These are phyloP conservation scores for Toxotes jaculatrix DNA, from an alignment of 2,113 vertebrate genomes.

Conservation along the genomic window DNA sequence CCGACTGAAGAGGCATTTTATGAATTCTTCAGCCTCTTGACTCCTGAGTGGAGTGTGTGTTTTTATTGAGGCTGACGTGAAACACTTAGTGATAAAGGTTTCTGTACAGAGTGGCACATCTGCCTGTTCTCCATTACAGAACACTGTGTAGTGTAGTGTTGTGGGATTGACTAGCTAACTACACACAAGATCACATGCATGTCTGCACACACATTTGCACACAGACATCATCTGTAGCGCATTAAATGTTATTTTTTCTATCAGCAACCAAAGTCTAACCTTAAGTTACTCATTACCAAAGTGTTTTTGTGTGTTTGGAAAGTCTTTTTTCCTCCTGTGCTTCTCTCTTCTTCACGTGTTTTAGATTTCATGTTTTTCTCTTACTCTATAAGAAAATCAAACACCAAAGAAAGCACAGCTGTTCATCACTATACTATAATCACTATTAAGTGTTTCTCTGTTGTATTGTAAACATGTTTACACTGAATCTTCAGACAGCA, in stretches of 20 bases:
- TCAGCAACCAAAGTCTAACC: conserved; percentile 46
- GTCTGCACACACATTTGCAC: not conserved
- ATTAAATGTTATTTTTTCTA: conserved; percentile 19
- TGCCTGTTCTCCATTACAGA: conserved; percentile 5
- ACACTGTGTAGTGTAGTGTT: conserved; percentile 24
- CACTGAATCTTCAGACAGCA: not conserved
- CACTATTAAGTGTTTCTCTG: not conserved
- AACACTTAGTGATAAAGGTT: conserved; percentile 19
- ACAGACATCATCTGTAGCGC: not conserved
- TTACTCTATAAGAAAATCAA: not conserved
- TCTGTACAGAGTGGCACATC: not conserved
- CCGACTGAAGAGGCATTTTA: not conserved
- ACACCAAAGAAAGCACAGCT: not conserved
- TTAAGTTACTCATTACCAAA: conserved; percentile 43
- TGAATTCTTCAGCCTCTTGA: conserved; percentile 27
- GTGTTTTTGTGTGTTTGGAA: not conserved
- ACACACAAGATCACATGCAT: not conserved
- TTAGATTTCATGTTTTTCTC: not conserved
- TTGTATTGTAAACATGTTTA: not conserved
- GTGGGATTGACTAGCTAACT: not conserved
- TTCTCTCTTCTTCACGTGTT: not conserved
- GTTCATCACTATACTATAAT: not conserved
- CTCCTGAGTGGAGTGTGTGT: conserved; percentile 12
- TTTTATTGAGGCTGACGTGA: conserved; percentile 18
- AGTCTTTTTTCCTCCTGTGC: not conserved